phyloP scores from a whole-genome alignment of 2,113 vertebrate genomes.

The Callopanchax toddi region DNA sequence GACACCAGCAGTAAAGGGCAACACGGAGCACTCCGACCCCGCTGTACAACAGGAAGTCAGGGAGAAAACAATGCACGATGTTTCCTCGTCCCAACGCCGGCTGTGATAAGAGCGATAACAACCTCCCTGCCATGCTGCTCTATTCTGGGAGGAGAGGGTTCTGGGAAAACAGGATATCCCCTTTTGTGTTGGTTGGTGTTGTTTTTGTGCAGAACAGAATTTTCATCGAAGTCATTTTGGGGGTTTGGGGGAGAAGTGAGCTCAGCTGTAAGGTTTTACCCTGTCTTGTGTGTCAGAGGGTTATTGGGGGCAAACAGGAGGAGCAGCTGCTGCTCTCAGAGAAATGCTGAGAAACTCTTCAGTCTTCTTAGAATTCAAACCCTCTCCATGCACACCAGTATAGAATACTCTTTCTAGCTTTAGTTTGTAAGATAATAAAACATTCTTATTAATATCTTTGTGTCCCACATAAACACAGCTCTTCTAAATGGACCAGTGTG shows the following conservation, averaged over 20 bases:
- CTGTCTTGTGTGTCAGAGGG: slow-evolving; percentile 24
- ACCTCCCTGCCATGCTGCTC: slow-evolving; percentile 52
- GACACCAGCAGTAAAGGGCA: slow-evolving; percentile 17
- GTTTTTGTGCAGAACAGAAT: slow-evolving; percentile 18
- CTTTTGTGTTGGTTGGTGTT: slow-evolving; percentile 59
- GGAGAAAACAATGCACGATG: slow-evolving; percentile 62
- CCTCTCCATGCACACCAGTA: too few relatives aligned
- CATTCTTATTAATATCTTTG: too few relatives aligned
- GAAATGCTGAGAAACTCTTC: slow-evolving; percentile 1
- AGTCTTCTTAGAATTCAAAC: neutral
- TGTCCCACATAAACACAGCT: too few relatives aligned
- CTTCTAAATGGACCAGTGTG: too few relatives aligned
- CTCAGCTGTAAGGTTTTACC: neutral
- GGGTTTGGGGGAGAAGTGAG: too few relatives aligned
- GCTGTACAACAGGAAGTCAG: slow-evolving; percentile 54
- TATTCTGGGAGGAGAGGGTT: slow-evolving; percentile 70
- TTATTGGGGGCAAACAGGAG: slow-evolving; percentile 28
- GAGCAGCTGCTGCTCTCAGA: slow-evolving; percentile 41
- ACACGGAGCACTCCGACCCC: slow-evolving; percentile 11
- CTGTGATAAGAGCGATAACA: slow-evolving; percentile 62
- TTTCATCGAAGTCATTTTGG: neutral
- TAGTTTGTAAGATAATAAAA: too few relatives aligned
- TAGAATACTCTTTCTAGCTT: too few relatives aligned
- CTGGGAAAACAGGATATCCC: slow-evolving; percentile 76
- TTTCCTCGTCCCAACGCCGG: slow-evolving; percentile 61